A percentile compares a stretch with the other conserved stretches of the same genome.
These are phyloP conservation scores for Dynastes grantii DNA, from an alignment of 2,888 invertebrate species.

Conservation along the genomic window DNA sequence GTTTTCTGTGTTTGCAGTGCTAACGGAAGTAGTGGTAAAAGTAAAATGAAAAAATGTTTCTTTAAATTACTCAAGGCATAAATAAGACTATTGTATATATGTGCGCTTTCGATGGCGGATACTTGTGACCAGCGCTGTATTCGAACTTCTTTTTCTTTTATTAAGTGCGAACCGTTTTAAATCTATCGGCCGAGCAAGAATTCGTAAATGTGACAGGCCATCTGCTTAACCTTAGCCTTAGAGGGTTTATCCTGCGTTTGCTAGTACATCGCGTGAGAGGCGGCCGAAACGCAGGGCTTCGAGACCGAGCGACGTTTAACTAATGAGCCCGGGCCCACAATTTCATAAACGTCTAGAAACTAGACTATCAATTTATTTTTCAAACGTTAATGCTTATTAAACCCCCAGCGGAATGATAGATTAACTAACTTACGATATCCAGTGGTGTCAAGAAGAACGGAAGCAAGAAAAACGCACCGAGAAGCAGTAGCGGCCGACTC, in stretches of 20 bases:
- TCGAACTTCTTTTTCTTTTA: background rate
- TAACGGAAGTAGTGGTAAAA: too few species aligned
- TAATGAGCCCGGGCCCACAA: conserved; percentile 25
- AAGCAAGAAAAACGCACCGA: conserved; percentile 32
- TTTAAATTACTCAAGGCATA: too few species aligned
- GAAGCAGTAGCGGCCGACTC: conserved; percentile 30
- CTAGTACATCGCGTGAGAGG: background rate
- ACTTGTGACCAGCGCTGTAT: too few species aligned
- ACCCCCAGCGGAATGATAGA: conserved; percentile 34
- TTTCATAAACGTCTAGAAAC: conserved; percentile 30
- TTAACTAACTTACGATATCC: conserved; percentile 43
- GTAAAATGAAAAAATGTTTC: too few species aligned
- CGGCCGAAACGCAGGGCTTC: background rate
- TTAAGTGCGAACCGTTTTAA: conserved; percentile 17
- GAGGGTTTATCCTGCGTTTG: background rate
- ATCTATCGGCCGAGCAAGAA: conserved; percentile 8
- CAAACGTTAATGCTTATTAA: conserved; percentile 43
- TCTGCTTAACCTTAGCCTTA: conserved; percentile 4
- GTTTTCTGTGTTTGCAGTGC: too few species aligned
- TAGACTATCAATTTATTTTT: conserved; percentile 31
- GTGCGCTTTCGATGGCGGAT: too few species aligned
- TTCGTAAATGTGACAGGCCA: conserved; percentile 23
- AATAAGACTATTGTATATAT: too few species aligned
- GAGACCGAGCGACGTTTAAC: conserved; percentile 16
- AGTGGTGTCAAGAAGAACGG: conserved; percentile 32